Evolutionary conservation across 1,140 invertebrate genomes (phyloP).

Genomic region (Habropoda laboriosa): DNA sequence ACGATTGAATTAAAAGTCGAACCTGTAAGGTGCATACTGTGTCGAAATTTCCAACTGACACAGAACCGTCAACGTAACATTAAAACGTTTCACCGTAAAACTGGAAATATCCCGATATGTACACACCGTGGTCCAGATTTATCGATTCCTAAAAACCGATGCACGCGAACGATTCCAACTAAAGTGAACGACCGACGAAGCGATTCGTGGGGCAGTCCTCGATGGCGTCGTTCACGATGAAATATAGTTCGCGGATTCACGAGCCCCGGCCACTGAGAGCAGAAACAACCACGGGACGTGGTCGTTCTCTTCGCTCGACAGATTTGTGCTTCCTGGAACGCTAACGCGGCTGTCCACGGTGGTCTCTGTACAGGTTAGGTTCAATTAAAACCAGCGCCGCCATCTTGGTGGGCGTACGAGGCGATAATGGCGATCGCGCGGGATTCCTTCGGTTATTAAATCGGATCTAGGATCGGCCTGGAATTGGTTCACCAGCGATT

Average conservation of each 20-base stretch:
- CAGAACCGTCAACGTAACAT: too few relatives aligned
- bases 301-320: slow-evolving; percentile 55
- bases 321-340: slow-evolving; percentile 73
- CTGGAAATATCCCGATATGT: slow-evolving; percentile 1
- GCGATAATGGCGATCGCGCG: slow-evolving; percentile 49
- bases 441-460: slow-evolving; percentile 15
- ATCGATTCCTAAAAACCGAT: slow-evolving; percentile 20
- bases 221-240: slow-evolving; percentile 38
- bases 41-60: too few relatives aligned
- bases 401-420: slow-evolving; percentile 64
- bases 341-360: slow-evolving; percentile 59
- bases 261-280: background rate
- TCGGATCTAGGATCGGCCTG: background rate
- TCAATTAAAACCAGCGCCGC: slow-evolving; percentile 71
- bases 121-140: slow-evolving; percentile 10
- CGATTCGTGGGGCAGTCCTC: slow-evolving; percentile 14
- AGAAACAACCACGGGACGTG: slow-evolving; percentile 33
- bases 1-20: too few relatives aligned
- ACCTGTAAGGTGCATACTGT: too few relatives aligned
- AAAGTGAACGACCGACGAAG: background rate
- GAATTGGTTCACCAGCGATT: background rate
- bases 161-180: background rate
- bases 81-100: too few relatives aligned
- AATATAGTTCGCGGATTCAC: slow-evolving; percentile 39
- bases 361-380: slow-evolving; percentile 51